These are phyloP conservation scores for Ceryle rudis DNA, from an alignment of 2,797 vertebrate genomes.

Conservation along the genomic window DNA sequence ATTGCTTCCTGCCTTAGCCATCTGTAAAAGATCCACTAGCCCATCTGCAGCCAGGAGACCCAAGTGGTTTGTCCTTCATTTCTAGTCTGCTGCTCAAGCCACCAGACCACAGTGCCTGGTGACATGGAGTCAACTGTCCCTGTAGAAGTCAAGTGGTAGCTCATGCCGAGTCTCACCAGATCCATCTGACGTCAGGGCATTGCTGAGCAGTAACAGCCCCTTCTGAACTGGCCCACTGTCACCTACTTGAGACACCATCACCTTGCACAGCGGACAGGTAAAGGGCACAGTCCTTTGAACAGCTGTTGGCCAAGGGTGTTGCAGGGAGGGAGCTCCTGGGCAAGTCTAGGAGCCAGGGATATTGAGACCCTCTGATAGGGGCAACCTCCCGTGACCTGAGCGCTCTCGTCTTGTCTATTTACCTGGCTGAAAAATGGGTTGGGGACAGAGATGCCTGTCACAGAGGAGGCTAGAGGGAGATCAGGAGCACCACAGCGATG, in stretches of 20 bases:
- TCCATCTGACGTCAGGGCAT: not conserved
- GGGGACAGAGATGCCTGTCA: not conserved
- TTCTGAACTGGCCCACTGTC: not conserved
- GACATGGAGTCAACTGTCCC: not conserved
- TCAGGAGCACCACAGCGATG: not conserved
- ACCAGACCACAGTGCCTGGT: rapidly evolving
- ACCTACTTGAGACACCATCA: not conserved
- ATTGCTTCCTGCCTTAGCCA: not conserved
- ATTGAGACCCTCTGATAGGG: not conserved
- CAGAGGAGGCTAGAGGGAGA: not conserved
- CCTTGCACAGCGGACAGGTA: not conserved
- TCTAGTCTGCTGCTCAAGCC: not conserved
- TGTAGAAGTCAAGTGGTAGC: not conserved
- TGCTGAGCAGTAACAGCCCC: rapidly evolving
- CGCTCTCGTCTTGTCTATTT: rapidly evolving
- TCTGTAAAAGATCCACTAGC: not conserved
- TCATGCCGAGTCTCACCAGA: not conserved
- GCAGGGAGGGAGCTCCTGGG: not conserved
- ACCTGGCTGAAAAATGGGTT: not conserved
- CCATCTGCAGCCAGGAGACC: not conserved
- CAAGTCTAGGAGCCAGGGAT: not conserved
- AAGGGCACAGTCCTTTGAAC: not conserved
- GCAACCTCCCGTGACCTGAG: not conserved
- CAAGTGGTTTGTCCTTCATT: not conserved
- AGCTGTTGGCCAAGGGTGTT: not conserved